Evolutionary conservation across 2,113 vertebrate genomes (phyloP), one percentile per base, ranked within the genome.

Genomic region (Anguilla rostrata): DNA sequence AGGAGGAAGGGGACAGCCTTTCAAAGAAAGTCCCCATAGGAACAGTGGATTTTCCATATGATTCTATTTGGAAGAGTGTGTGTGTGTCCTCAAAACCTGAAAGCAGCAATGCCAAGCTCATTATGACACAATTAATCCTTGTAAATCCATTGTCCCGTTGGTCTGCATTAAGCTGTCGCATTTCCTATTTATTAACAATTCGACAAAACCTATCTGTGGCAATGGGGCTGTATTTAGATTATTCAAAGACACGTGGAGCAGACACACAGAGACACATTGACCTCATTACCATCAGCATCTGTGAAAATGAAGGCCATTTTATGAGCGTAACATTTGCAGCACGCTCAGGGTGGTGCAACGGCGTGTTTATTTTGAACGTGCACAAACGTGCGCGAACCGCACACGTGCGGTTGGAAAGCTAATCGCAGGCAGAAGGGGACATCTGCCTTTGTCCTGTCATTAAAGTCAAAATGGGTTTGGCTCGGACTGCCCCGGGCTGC

Each of bases 401-500:
- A n/a, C 43, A 82, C 12, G 49, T 26, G 18, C 60, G 14, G 46
- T 49, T 15, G 20, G 41, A 85, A 29, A 18, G 78, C 20, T 16
- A 11, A 53, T 39, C 14, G 43, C 80, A 16, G 5, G 39, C n/a
- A 29, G 78, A 40, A 57, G 75, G 34, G 20, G 75, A 79, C n/a
- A 14, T 85, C 5, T 75, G 71, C 71, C 71, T 85, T 85, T 60
- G 39, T 40, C 29, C 20, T 3, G 2, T 80, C 78, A 85, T 80
- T 79, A 79, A 78, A 56, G 41, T 41, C 80, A 18, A 43, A 4
- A 57, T 20, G 29, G 14, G 80, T 49, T 20, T n/a, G 66, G 63
- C 84, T 34, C 53, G 34, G 46, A 60, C 81, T 75, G 11, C 71
- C n/a, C 29, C 34, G 26, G 71, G 71, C 71, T 85, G 20, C 15